These are phyloP conservation scores for Pseudachorutes palmiensis DNA, from an alignment of 1,140 invertebrate genomes.

Conservation along the genomic window DNA sequence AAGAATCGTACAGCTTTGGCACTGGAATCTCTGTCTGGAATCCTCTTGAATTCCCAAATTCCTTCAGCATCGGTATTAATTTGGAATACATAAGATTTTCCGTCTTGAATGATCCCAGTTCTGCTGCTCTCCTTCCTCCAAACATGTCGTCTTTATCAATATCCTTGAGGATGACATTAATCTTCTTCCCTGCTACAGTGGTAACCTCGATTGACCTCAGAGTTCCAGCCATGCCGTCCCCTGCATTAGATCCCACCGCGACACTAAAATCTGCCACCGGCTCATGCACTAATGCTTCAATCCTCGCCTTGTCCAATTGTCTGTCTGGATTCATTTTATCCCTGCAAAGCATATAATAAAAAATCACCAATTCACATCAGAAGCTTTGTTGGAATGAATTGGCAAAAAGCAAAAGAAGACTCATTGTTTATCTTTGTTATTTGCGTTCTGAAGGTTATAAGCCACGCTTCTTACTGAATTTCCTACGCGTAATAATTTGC, in stretches of 20 bases:
- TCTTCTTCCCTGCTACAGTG: not conserved
- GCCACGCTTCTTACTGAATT: too few species aligned
- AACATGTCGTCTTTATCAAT: not conserved
- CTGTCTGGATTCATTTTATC: not conserved
- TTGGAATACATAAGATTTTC: slow-evolving; percentile 11
- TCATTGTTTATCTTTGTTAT: too few species aligned
- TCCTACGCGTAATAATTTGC: too few species aligned
- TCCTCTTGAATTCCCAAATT: not conserved
- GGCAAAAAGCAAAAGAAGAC: too few species aligned
- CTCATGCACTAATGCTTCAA: slow-evolving; percentile 14
- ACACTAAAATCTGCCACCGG: slow-evolving; percentile 17
- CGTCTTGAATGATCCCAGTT: not conserved
- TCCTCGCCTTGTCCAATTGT: not conserved
- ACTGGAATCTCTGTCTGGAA: slow-evolving; percentile 10
- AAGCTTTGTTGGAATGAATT: too few species aligned
- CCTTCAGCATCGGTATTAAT: not conserved
- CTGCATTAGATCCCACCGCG: not conserved
- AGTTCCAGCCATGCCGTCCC: slow-evolving; percentile 4
- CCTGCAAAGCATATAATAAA: too few species aligned
- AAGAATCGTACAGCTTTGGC: not conserved
- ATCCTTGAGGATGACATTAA: not conserved
- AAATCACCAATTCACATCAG: too few species aligned
- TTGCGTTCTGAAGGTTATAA: too few species aligned
- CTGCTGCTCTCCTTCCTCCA: not conserved
- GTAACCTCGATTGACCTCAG: not conserved